These are phyloP conservation scores for Chymomyza amoena DNA, from an alignment of 2,888 invertebrate genomes.

Conservation along the genomic window DNA sequence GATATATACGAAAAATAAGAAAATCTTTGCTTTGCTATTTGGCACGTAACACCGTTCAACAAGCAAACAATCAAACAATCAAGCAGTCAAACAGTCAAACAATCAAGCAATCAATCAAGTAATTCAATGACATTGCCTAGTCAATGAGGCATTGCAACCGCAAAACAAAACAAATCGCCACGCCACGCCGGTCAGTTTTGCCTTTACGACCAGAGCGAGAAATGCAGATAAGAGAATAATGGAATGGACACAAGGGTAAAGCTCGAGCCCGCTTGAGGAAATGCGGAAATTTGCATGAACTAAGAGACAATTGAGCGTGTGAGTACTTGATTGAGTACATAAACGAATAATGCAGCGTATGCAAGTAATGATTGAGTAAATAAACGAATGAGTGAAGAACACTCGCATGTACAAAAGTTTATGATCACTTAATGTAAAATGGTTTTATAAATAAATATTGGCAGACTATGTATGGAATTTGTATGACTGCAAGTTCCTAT, in stretches of 20 bases:
- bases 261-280: background rate
- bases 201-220: background rate
- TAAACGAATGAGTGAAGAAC: background rate
- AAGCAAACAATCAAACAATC: background rate
- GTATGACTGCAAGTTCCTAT: too few species aligned
- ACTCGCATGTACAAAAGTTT: too few species aligned
- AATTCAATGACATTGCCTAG: conserved; percentile 13
- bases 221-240: background rate
- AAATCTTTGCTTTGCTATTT: background rate
- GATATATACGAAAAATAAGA: background rate
- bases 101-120: conserved; percentile 34
- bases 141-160: background rate
- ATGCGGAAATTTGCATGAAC: background rate
- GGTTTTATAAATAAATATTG: too few species aligned
- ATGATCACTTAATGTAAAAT: too few species aligned
- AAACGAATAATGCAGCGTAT: background rate
- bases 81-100: background rate
- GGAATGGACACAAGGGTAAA: background rate
- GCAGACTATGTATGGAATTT: too few species aligned
- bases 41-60: background rate
- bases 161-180: background rate
- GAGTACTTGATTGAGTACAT: background rate
- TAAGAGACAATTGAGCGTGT: background rate
- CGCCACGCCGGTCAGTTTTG: background rate
- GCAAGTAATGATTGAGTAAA: background rate